A percentile compares a stretch with the other conserved stretches of the same genome.
Evolutionary conservation across 2,888 invertebrate species (phyloP).

Genomic region (Scaptomyza reducta): DNA sequence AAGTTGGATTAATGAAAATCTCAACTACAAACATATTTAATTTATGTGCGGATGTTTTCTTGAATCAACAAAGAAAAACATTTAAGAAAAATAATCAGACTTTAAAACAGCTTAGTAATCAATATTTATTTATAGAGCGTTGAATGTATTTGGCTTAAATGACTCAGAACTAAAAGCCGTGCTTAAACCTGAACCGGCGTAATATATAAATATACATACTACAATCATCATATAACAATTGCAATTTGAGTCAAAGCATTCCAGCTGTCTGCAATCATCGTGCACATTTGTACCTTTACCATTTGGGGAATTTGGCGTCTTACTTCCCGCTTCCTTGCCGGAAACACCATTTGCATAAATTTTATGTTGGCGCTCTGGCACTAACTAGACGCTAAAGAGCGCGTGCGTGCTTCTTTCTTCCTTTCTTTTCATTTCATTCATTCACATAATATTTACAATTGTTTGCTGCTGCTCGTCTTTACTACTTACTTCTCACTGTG

Average conservation of each 20-base stretch:
- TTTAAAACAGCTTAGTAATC: not conserved
- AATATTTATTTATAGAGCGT: not conserved
- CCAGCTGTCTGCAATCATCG: conserved; percentile 3
- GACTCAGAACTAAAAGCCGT: conserved; percentile 8
- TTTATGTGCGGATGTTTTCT: too few species aligned
- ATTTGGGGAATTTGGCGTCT: conserved; percentile 14
- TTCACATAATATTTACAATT: conserved; percentile 59
- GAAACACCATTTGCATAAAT: conserved; percentile 56
- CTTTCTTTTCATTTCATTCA: conserved; percentile 15
- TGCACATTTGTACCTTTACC: conserved; percentile 21
- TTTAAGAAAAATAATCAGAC: too few species aligned
- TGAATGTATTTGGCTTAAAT: conserved; percentile 2
- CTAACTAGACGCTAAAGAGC: conserved; percentile 43
- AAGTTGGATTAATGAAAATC: not conserved
- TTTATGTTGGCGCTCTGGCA: conserved; percentile 25
- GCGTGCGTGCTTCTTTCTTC: conserved; percentile 62
- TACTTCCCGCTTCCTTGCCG: conserved; percentile 62
- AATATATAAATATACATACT: conserved; percentile 5
- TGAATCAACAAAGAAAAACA: too few species aligned
- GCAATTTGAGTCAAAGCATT: conserved; percentile 4
- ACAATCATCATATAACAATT: conserved; percentile 15
- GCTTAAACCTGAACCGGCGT: conserved; percentile 10
- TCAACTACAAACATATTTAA: too few species aligned
- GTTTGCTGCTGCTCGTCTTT: conserved; percentile 35
- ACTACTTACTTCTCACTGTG: conserved; percentile 5